Percentiles rank a stretch among this genome's conserved stretches.
Evolutionary conservation across 2,113 vertebrate species (phyloP).

Genomic region (Actenoides lindsayi): DNA sequence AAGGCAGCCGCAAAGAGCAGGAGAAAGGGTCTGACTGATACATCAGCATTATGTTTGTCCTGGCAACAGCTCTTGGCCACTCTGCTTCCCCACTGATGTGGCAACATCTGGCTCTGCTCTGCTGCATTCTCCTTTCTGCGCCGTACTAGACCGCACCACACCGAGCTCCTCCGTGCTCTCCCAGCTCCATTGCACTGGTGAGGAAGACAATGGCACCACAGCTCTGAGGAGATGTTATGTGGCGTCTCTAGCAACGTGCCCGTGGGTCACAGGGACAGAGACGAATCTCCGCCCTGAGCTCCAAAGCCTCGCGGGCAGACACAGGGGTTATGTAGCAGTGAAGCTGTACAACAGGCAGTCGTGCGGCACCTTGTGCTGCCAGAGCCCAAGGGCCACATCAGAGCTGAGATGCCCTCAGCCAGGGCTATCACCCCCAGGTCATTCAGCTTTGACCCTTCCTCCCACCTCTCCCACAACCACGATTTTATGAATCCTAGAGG

Average conservation of each 20-base stretch:
- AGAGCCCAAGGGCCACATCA: rapidly evolving
- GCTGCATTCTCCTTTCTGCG: rapidly evolving
- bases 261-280: neutral
- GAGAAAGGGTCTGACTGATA: neutral
- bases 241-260: neutral
- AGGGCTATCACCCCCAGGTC: neutral
- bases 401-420: neutral
- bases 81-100: neutral
- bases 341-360: too few species aligned
- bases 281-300: rapidly evolving
- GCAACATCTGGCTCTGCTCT: neutral
- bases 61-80: neutral
- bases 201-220: neutral
- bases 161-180: rapidly evolving
- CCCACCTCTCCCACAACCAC: neutral
- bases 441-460: neutral
- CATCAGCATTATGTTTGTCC: neutral
- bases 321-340: rapidly evolving
- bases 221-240: rapidly evolving
- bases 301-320: rapidly evolving
- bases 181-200: neutral
- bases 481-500: neutral
- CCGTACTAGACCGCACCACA: rapidly evolving
- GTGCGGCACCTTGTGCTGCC: rapidly evolving
- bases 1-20: neutral